Percentiles rank a stretch among this genome's conserved stretches.
phyloP scores from a whole-genome alignment of 2,797 vertebrate species.

The Sandelia bainsii region DNA sequence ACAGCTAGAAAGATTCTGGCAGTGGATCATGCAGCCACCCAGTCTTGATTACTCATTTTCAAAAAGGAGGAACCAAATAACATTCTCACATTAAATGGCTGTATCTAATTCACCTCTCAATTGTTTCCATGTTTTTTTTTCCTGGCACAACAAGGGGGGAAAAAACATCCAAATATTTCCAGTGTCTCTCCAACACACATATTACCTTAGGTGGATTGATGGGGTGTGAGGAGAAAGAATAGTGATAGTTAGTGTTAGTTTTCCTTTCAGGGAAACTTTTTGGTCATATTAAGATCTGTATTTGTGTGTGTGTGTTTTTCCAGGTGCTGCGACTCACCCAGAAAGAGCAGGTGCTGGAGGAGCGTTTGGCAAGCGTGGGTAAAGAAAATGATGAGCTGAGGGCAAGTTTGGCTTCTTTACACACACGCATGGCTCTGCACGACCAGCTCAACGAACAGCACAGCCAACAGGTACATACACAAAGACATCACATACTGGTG shows the following conservation, averaged over 20 bases:
- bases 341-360: conserved; percentile 79
- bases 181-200: no score
- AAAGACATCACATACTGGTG: neutral
- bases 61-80: neutral
- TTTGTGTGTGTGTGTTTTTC: conserved; percentile 44
- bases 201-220: neutral
- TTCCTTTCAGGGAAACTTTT: conserved; percentile 1
- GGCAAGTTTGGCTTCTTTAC: conserved; percentile 74
- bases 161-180: neutral
- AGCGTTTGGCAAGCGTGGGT: conserved; percentile 72
- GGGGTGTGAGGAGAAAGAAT: neutral
- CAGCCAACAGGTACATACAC: conserved; percentile 79
- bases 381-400: conserved; percentile 81
- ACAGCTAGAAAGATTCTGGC: neutral
- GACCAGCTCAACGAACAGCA: conserved; percentile 77
- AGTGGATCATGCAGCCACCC: neutral
- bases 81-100: neutral
- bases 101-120: neutral
- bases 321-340: conserved; percentile 82
- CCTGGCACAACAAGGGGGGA: neutral
- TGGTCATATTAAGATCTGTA: neutral
- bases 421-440: conserved; percentile 74
- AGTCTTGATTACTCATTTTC: neutral
- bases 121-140: neutral
- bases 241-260: conserved; percentile 7